These are phyloP conservation scores for Chaetodon trifascialis DNA, from an alignment of 2,113 vertebrate genomes.

Conservation along the genomic window DNA sequence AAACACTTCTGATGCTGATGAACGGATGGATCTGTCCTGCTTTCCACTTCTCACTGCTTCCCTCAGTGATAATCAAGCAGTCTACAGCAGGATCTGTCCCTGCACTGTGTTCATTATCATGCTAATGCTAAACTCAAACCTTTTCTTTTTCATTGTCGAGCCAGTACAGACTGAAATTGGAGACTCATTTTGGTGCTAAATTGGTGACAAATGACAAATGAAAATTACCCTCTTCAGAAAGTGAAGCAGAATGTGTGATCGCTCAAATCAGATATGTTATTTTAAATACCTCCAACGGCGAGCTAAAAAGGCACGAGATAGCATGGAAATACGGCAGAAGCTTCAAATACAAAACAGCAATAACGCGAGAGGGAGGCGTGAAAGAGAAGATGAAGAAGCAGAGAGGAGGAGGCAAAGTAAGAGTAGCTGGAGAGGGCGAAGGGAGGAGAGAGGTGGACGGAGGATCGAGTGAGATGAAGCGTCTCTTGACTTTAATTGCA, in stretches of 20 bases:
- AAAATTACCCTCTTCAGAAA: conserved; percentile 16
- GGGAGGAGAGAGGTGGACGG: conserved; percentile 1
- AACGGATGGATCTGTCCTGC: too few species aligned
- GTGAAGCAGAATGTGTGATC: background rate
- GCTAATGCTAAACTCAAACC: conserved; percentile 13
- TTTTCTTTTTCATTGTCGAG: conserved; percentile 1
- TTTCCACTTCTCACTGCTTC: too few species aligned
- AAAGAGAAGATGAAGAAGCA: background rate
- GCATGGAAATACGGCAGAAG: background rate
- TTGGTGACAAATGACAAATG: background rate
- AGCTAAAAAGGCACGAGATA: background rate
- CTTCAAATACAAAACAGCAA: background rate
- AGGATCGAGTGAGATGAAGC: conserved; percentile 22
- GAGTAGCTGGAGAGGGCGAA: background rate
- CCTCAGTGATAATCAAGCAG: too few species aligned
- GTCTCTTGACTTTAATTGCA: conserved; percentile 48
- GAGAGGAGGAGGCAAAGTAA: background rate
- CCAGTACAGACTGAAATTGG: background rate
- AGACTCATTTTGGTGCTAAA: background rate
- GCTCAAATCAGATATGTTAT: background rate
- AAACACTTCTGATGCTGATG: background rate
- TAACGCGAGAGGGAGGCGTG: background rate
- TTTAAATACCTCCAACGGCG: background rate
- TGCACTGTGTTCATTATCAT: background rate
- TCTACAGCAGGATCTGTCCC: background rate